Percentiles rank a stretch among this genome's conserved stretches.
Evolutionary conservation across 1,140 invertebrate species (phyloP).

Genomic region (Linepithema humile): DNA sequence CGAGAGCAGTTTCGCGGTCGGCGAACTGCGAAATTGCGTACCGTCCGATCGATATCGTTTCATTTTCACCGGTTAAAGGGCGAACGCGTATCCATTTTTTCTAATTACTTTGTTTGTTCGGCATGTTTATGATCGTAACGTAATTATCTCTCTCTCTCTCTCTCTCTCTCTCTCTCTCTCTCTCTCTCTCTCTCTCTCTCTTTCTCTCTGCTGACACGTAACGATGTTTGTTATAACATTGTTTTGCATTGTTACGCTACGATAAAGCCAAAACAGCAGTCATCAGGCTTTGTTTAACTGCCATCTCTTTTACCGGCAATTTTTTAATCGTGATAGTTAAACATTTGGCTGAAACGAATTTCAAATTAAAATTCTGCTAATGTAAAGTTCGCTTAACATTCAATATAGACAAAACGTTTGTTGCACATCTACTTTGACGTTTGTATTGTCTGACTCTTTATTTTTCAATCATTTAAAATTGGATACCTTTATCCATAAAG

Average conservation of each 20-base stretch:
- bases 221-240: conserved; percentile 15
- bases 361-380: background rate
- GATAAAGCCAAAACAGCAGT: background rate
- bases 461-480: conserved; percentile 7
- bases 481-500: background rate
- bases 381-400: background rate
- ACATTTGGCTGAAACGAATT: background rate
- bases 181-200: too few species aligned
- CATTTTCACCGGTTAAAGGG: conserved; percentile 31
- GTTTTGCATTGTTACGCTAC: conserved; percentile 25
- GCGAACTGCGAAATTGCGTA: conserved; percentile 44
- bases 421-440: background rate
- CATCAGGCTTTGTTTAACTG: background rate
- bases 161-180: too few species aligned
- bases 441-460: background rate
- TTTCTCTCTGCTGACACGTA: conserved; percentile 15
- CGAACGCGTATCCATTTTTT: conserved; percentile 28
- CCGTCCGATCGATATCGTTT: conserved; percentile 43
- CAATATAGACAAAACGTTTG: conserved; percentile 1
- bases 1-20: conserved; percentile 46
- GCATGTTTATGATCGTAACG: conserved; percentile 34
- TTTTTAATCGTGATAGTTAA: conserved; percentile 7
- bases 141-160: conserved; percentile 25
- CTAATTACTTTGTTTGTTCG: conserved; percentile 48
- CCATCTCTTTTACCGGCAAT: background rate